Evolutionary conservation across 2,888 invertebrate genomes (phyloP), one percentile per base, ranked within the genome.

Genomic region (Thereva unica): DNA sequence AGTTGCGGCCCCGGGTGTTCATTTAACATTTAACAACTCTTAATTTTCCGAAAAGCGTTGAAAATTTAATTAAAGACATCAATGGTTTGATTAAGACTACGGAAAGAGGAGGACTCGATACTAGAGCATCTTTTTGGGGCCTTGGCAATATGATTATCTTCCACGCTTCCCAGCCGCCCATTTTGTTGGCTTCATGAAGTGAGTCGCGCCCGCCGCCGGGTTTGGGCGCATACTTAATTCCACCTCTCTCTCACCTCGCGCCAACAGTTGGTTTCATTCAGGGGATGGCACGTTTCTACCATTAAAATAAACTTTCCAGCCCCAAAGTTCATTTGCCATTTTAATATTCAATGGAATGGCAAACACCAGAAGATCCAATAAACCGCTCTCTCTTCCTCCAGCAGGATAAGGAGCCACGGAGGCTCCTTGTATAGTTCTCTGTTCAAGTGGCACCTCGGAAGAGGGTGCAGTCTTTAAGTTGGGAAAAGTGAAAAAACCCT

Each of bases 61-160:
- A 40, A 59, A 49, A 59, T 59, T 59, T 59, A 59, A 59, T 59
- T 59, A 59, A 59, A 59, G 59, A 59, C 59, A 47, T 59, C 59
- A 59, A 59, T 59, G 59, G 59, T 38, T 41, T 59, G 59, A 59
- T 59, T 59, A 59, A 59, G 49, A 47, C n/a, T 34, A 44, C 6
- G 9, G 10, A 38, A 56, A 42, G 56, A 23, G 52, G 6, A 5
- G 6, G 10, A 10, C 7, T 54, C 54, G 40, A 10, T 12, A 47
- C 10, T 10, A 47, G 7, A 9, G 12, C 6, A 47, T 47, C 12
- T 47, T n/a, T n/a, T 12, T 47, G 9, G 10, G 47, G 47, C 4
- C 47, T 47, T 47, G 47, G 47, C n/a, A 10, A 10, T n/a, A 49
- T 10, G 12, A 10, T 7, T 12, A 49, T 10, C 55, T 8, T 10